These are phyloP conservation scores for Tetrax tetrax DNA, from an alignment of 2,113 vertebrate genomes.

Conservation along the genomic window DNA sequence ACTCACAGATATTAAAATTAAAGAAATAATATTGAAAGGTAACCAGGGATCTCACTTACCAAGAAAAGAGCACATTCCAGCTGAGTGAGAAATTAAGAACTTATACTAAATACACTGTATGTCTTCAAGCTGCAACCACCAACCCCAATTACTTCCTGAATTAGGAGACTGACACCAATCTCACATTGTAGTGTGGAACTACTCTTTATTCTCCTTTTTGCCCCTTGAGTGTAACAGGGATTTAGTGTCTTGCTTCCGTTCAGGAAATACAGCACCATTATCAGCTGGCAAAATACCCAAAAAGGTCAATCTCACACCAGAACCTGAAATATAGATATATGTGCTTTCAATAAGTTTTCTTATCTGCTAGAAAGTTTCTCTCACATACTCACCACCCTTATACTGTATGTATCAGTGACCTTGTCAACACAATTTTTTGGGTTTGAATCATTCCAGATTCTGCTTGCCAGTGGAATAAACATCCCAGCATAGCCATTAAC, in stretches of 20 bases:
- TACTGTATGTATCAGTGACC: rapidly evolving
- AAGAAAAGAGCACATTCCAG: background rate
- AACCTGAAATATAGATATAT: background rate
- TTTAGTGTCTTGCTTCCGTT: background rate
- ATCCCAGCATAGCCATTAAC: background rate
- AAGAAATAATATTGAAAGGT: background rate
- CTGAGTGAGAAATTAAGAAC: background rate
- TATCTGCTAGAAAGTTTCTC: background rate
- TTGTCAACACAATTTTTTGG: background rate
- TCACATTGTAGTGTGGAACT: background rate
- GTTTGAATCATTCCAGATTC: background rate
- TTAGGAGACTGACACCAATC: background rate
- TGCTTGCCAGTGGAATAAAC: background rate
- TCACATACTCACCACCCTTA: background rate
- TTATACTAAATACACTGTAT: background rate
- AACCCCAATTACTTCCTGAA: background rate
- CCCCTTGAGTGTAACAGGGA: background rate
- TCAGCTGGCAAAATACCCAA: background rate
- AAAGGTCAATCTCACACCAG: background rate
- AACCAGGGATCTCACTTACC: background rate
- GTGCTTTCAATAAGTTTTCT: background rate
- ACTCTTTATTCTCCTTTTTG: background rate
- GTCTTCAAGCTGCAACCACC: background rate
- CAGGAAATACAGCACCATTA: background rate
- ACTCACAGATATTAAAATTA: background rate